phyloP scores from a whole-genome alignment of 2,113 vertebrate species.

The Mobula birostris region DNA sequence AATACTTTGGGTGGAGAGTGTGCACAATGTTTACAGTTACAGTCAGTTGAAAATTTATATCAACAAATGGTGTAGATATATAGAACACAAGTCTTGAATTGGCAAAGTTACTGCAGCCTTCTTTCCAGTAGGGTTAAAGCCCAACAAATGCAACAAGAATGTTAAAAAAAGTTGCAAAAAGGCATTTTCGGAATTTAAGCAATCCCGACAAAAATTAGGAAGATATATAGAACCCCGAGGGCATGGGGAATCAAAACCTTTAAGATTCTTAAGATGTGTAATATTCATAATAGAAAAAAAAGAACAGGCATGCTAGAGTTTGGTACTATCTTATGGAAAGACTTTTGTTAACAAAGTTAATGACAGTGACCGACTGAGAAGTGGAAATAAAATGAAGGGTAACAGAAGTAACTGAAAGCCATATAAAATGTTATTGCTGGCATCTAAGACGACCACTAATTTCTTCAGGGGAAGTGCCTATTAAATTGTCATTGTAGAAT shows the following conservation, averaged over 20 bases:
- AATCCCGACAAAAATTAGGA: slow-evolving; percentile 1
- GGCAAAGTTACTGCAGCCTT: slow-evolving; percentile 17
- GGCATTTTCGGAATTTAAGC: background rate
- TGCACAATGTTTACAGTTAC: slow-evolving; percentile 35
- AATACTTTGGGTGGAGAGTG: slow-evolving; percentile 33
- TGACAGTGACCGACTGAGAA: background rate
- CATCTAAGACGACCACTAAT: background rate
- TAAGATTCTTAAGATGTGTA: background rate
- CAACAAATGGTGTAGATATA: slow-evolving; percentile 22
- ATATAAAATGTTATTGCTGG: background rate
- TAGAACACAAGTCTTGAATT: slow-evolving; percentile 7
- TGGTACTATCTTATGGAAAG: background rate
- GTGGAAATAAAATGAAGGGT: background rate
- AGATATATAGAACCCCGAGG: background rate
- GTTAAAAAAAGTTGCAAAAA: background rate
- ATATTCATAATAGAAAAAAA: background rate
- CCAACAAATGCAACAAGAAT: slow-evolving; percentile 9
- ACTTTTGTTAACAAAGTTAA: background rate
- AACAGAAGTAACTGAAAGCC: background rate
- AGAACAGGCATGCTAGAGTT: background rate
- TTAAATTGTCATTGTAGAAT: background rate
- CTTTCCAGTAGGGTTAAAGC: background rate
- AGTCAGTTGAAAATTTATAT: slow-evolving; percentile 28
- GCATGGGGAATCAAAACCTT: background rate
- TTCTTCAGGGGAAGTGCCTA: background rate